Evolutionary conservation across 2,888 invertebrate genomes (phyloP), one percentile per base, ranked within the genome.

Genomic region (Osedax fenrisi): DNA sequence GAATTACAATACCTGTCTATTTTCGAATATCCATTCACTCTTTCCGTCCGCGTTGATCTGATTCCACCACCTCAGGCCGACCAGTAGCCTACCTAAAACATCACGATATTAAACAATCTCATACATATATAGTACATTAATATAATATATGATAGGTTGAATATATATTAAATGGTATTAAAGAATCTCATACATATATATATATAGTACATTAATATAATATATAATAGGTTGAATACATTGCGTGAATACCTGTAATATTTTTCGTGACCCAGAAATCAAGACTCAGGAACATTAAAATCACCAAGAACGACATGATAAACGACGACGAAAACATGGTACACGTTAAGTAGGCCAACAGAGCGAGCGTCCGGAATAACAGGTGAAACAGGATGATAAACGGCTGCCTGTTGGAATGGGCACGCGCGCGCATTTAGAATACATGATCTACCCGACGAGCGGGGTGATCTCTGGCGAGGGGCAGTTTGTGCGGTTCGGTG

Each of bases 201-300:
- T 22, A 23, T 64, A 64, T 23, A 64, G n/a, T 21, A 22, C 5
- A 3, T 64, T 13, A 23, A 22, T 22, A 64, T 64, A 21, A 13
- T 13, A 64, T 5, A 13, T 13, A 13, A 64, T 22, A 23, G 64
- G 5, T 23, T 64, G 21, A 13, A 64, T 21, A 13, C 10, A 64
- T 5, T n/a, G 64, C n/a, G 21, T 68, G 24, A 24, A 67, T 78
- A 86, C 88, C 88, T 77, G 92, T 93, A 68, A 95, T 90, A 85
- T 95, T 95, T 87, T 98, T 98, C 0, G 97, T 96, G 17, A 94
- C 94, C 98, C 98, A 98, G 86, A 98, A 98, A 85, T 99, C 98
- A 86, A 96, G 91, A 0, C 96, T 96, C 3, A 98, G 87, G 73
- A 98, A 87, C 26, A 96, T 86, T 13, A 93, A 89, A 56, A 97